Conservation (phyloP, 2,113 vertebrate species). For the Progne subis region DNA sequence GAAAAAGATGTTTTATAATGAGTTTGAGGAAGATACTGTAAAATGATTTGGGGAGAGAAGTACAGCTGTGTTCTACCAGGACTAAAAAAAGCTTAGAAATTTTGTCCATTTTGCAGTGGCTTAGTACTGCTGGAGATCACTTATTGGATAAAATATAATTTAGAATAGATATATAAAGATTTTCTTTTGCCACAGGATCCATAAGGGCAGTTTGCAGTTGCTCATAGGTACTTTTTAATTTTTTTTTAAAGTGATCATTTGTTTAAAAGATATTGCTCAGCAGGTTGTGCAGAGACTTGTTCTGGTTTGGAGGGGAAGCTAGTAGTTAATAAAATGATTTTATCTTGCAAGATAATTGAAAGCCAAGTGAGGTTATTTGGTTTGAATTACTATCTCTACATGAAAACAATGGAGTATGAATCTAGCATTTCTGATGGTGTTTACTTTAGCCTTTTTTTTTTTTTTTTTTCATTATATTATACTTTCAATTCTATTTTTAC, state of each 20-base stretch:
- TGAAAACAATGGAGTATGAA: neutral
- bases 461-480: neutral
- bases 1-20: neutral
- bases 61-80: neutral
- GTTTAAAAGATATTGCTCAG: neutral
- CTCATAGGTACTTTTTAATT: neutral
- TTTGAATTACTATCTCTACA: neutral
- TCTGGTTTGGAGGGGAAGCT: neutral
- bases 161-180: neutral
- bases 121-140: neutral
- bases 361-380: neutral
- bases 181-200: neutral
- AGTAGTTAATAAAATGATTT: neutral
- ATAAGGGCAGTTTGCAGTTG: neutral
- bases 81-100: neutral
- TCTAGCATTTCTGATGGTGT: neutral
- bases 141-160: neutral
- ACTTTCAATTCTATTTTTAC: neutral
- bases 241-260: neutral
- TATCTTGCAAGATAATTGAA: conserved; percentile 7
- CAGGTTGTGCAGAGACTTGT: neutral
- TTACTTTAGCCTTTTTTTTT: neutral
- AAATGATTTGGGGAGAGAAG: neutral
- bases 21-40: neutral
- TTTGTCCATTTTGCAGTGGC: neutral